Base-by-base conservation (phyloP, 2,888 invertebrate genomes). In the Andrena marginata region DNA sequence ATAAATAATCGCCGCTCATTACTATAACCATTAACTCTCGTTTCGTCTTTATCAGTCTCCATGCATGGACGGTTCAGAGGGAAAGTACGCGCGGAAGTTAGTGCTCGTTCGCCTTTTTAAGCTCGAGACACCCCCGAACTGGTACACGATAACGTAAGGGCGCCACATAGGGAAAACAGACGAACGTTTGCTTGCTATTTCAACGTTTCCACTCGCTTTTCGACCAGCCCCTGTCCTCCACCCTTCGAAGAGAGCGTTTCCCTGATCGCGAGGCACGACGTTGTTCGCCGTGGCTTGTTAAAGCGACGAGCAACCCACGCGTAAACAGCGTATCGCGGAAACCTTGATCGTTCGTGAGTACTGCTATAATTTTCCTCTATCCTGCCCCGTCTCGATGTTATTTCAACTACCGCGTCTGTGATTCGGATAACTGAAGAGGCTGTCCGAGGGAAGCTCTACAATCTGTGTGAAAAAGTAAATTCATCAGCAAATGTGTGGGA, bases 101-200 rank as follows among this genome's bases (percentile, higher is more conserved):
- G 77, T 56, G 77, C 48, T 76, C 69, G 73, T 80, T 75, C 79
- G 72, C 82, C 77, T 82, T 80, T 77, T 75, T 76, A 82, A 84
- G 71, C 77, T 77, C 13, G 62, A 29, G 69, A 60, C 62, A 56
- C 54, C 29, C 68, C 62, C 16, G 8, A 48, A 7, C 48, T 23
- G 26, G 5, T 13, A 23, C 35, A 10, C 16, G 62, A 51, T 48
- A 62, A 69, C 35, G 65, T 73, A 70, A 70, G 48, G 54, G 64
- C 6, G 33, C 60, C 81, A 23, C 60, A 65, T 64, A 67, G 64
- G 49, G 72, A 65, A 63, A 75, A 68, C 59, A 59, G 64, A 74
- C 60, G 62, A 60, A 65, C 62, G 74, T 72, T 72, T 56, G 29
- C 70, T 77, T 68, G 49, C 64, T 60, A 51, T 64, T 78, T 77